Percentiles rank a stretch among this genome's conserved stretches.
phyloP scores from a whole-genome alignment of 2,797 vertebrate genomes.

The Hyperoplus immaculatus region DNA sequence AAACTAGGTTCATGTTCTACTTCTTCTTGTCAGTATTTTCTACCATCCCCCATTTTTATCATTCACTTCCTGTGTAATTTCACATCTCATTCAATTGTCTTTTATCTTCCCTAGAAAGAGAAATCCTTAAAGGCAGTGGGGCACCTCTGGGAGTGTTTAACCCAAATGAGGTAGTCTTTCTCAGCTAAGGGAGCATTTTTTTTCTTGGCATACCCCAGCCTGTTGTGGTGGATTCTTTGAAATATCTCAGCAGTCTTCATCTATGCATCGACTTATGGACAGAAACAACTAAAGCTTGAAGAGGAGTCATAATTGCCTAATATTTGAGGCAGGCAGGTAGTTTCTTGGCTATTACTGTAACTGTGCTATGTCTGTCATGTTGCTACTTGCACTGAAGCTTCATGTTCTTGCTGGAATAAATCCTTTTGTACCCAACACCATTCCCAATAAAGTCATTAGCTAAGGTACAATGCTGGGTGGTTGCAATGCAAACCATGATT shows the following conservation, averaged over 20 bases:
- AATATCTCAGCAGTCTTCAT: conserved; percentile 30
- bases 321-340: background rate
- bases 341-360: background rate
- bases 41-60: conserved; percentile 31
- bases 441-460: background rate
- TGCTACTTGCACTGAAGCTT: background rate
- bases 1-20: conserved; percentile 21
- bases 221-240: conserved; percentile 54
- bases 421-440: background rate
- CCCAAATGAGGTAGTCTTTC: conserved; percentile 76
- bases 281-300: conserved; percentile 19
- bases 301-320: background rate
- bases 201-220: conserved; percentile 47
- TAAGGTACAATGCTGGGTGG: background rate
- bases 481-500: background rate
- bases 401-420: background rate
- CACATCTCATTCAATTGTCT: conserved; percentile 51
- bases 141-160: conserved; percentile 73
- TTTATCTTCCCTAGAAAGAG: conserved; percentile 77
- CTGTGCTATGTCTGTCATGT: background rate
- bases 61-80: conserved; percentile 45
- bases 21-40: conserved; percentile 32
- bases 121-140: conserved; percentile 64
- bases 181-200: conserved; percentile 64
- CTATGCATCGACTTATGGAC: conserved; percentile 20